Percentiles rank a stretch among this genome's conserved stretches.
phyloP scores from a whole-genome alignment of 2,113 vertebrate species.

The Coregonus clupeaformis region DNA sequence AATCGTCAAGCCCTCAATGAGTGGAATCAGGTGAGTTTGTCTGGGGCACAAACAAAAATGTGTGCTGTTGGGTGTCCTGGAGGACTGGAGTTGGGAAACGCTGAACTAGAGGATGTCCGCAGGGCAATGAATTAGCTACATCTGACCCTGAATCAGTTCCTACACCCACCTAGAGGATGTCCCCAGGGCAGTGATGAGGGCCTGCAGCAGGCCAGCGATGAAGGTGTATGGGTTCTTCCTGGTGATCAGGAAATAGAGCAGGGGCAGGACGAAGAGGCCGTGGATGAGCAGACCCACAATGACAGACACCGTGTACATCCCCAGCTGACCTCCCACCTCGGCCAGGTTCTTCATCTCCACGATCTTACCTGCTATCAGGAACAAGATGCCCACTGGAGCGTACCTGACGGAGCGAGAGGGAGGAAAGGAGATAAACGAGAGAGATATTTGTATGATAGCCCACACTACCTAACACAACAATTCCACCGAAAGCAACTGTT shows the following conservation, averaged over 20 bases:
- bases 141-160: too few relatives aligned
- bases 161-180: slow-evolving; percentile 88
- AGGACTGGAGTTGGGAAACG: too few relatives aligned
- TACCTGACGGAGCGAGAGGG: slow-evolving; percentile 76
- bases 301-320: slow-evolving; percentile 92
- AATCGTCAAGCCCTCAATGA: too few relatives aligned
- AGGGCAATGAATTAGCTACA: too few relatives aligned
- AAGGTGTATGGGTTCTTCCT: slow-evolving; percentile 89
- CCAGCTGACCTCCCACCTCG: slow-evolving; percentile 90
- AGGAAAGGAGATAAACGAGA: background rate
- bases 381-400: slow-evolving; percentile 92
- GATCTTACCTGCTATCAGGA: slow-evolving; percentile 95
- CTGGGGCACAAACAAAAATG: too few relatives aligned
- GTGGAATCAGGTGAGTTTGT: too few relatives aligned
- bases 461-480: too few relatives aligned
- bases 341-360: slow-evolving; percentile 94
- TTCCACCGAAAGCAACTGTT: too few relatives aligned
- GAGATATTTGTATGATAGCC: background rate
- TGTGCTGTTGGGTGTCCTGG: too few relatives aligned
- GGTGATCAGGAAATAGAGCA: slow-evolving; percentile 91
- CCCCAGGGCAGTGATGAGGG: slow-evolving; percentile 92
- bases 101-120: too few relatives aligned
- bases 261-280: slow-evolving; percentile 84
- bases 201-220: slow-evolving; percentile 88
- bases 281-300: slow-evolving; percentile 92